These are phyloP conservation scores for Chamaedrilus cognettii DNA, from an alignment of 2,888 invertebrate species.

Conservation along the genomic window DNA sequence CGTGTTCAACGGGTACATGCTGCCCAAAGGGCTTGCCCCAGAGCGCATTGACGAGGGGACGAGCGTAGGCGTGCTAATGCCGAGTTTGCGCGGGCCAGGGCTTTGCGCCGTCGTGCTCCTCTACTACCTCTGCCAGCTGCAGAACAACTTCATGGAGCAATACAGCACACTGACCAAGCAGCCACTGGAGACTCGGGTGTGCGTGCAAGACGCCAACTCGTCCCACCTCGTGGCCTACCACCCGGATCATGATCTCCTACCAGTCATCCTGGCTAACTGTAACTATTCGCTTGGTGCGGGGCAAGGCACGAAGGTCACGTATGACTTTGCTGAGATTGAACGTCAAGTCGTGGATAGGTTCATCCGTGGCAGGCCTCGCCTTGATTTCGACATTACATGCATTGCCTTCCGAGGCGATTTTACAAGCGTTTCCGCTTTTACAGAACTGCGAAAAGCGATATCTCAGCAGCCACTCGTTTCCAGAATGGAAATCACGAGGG, in stretches of 20 bases:
- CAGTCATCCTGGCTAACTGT: conserved; percentile 44
- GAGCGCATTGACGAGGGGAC: conserved; percentile 24
- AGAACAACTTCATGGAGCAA: conserved; percentile 46
- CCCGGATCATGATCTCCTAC: conserved; percentile 42
- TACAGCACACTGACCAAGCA: conserved; percentile 32
- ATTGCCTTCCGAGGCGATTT: conserved; percentile 44
- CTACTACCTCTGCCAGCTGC: conserved; percentile 42
- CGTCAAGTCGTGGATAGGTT: conserved; percentile 42
- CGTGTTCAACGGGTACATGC: conserved; percentile 10
- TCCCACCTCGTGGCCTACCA: conserved; percentile 33
- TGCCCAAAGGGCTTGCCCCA: conserved; percentile 33
- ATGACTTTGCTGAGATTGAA: conserved; percentile 42
- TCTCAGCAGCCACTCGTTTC: conserved; percentile 31
- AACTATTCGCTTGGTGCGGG: conserved; percentile 44
- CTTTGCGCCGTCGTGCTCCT: conserved; percentile 46
- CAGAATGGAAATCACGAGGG: conserved; percentile 13
- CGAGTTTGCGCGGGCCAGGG: conserved; percentile 42
- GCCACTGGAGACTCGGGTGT: conserved; percentile 1
- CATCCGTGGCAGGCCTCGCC: conserved; percentile 30
- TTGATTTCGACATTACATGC: conserved; percentile 38
- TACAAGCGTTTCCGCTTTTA: conserved; percentile 41
- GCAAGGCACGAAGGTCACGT: conserved; percentile 40
- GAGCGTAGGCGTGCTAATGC: conserved; percentile 37
- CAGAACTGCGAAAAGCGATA: conserved; percentile 40
- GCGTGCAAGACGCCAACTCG: conserved; percentile 15